Conservation (phyloP, 2,888 invertebrate genomes). For the Melieria crassipennis region DNA sequence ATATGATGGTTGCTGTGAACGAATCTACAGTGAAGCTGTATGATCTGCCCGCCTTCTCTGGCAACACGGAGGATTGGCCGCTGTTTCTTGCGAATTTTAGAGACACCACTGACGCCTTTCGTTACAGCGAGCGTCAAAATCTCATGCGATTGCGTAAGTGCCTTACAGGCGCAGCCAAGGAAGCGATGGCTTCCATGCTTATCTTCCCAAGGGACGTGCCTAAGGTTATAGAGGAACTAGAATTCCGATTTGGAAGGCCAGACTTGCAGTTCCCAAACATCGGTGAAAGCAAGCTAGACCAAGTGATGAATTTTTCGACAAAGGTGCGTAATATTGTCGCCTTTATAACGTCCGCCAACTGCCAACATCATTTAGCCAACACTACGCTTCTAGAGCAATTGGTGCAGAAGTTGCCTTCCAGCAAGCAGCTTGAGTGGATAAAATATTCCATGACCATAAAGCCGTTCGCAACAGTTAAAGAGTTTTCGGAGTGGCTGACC, state of each 20-base stretch:
- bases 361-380: constrained; percentile 22
- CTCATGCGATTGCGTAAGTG: background rate
- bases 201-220: constrained; percentile 20
- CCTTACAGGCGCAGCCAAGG: no score
- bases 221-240: constrained; percentile 28
- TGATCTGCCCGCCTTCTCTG: background rate
- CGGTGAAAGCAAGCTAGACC: constrained; percentile 20
- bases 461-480: constrained; percentile 27
- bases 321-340: constrained; percentile 20
- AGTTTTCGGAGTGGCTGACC: background rate
- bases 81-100: background rate
- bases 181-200: background rate
- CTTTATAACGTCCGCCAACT: constrained; percentile 8
- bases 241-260: constrained; percentile 34
- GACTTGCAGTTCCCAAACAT: constrained; percentile 32
- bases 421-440: constrained; percentile 26
- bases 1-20: no score
- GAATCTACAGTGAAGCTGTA: background rate
- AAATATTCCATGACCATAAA: constrained; percentile 20
- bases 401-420: constrained; percentile 28
- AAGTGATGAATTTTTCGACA: constrained; percentile 17
- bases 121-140: background rate
- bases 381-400: constrained; percentile 22
- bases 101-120: constrained; percentile 2
- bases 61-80: constrained; percentile 13